Conservation (phyloP, 2,113 vertebrate species). For the Mus spicilegus region DNA sequence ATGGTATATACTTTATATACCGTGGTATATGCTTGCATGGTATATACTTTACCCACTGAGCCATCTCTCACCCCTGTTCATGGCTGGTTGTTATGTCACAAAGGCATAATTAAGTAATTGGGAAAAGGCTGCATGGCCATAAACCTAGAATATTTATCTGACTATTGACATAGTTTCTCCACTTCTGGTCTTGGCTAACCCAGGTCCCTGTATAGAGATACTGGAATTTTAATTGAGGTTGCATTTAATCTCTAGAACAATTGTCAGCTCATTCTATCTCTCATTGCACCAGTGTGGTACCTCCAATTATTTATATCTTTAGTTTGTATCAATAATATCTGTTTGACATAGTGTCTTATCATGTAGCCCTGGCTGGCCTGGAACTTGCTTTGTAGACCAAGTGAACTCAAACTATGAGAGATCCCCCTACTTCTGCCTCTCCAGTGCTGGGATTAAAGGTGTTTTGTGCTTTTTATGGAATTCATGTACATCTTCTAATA, state of each 20-base stretch:
- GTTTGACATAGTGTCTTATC: not conserved
- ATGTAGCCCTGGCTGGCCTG: not conserved
- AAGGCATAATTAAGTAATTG: not conserved
- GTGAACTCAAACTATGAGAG: not conserved
- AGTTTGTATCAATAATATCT: not conserved
- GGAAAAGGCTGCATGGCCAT: not conserved
- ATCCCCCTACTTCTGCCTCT: not conserved
- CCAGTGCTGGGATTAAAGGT: not conserved
- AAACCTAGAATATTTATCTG: not conserved
- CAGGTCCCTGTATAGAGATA: not conserved
- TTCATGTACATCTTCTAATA: conserved; percentile 27
- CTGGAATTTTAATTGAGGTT: not conserved
- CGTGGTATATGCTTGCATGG: no score
- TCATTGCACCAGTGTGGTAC: not conserved
- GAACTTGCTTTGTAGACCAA: not conserved
- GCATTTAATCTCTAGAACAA: not conserved
- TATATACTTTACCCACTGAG: not conserved
- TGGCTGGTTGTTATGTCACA: not conserved
- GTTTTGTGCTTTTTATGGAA: conserved; percentile 32
- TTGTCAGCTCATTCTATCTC: not conserved
- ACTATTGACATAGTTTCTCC: not conserved
- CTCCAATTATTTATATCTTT: not conserved
- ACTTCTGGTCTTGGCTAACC: not conserved
- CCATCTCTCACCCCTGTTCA: no score
- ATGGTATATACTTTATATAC: not conserved